These are phyloP conservation scores for Drosophila arizonae DNA, from an alignment of 1,140 invertebrate genomes.

Conservation along the genomic window DNA sequence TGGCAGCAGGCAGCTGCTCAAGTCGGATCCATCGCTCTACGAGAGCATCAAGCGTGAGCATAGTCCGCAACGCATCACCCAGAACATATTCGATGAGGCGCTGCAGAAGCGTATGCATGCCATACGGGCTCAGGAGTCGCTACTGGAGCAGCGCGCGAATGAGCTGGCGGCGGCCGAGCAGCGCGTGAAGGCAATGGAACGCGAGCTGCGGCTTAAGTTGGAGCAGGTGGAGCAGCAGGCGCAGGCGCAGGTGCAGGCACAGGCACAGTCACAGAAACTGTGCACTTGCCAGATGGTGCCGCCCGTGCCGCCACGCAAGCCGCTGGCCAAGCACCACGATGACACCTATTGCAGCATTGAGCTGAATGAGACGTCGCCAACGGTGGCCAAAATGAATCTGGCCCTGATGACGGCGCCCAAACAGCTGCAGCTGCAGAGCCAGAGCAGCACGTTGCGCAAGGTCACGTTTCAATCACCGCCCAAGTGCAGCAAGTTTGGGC, in stretches of 20 bases:
- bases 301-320: slow-evolving; percentile 47
- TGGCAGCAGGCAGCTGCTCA: slow-evolving; percentile 46
- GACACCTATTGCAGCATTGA: slow-evolving; percentile 82
- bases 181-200: slow-evolving; percentile 57
- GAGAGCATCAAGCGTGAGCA: slow-evolving; percentile 64
- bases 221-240: slow-evolving; percentile 26
- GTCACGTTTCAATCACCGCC: slow-evolving; percentile 78
- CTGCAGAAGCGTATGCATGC: slow-evolving; percentile 68
- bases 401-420: slow-evolving; percentile 67
- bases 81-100: slow-evolving; percentile 67
- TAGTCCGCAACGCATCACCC: slow-evolving; percentile 52
- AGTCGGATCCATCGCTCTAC: slow-evolving; percentile 73
- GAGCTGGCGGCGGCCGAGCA: slow-evolving; percentile 62
- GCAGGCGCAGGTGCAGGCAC: not conserved
- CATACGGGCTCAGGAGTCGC: slow-evolving; percentile 67
- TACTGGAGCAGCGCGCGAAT: slow-evolving; percentile 82
- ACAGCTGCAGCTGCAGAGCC: slow-evolving; percentile 31
- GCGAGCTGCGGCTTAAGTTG: slow-evolving; percentile 49
- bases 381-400: slow-evolving; percentile 77
- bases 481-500: slow-evolving; percentile 52
- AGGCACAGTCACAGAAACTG: slow-evolving; percentile 15
- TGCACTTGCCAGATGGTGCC: slow-evolving; percentile 18
- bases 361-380: slow-evolving; percentile 74
- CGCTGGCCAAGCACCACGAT: slow-evolving; percentile 43
- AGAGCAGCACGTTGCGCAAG: slow-evolving; percentile 46